Conservation (phyloP, 1,140 invertebrate species). For the Drosophila sucinea region DNA sequence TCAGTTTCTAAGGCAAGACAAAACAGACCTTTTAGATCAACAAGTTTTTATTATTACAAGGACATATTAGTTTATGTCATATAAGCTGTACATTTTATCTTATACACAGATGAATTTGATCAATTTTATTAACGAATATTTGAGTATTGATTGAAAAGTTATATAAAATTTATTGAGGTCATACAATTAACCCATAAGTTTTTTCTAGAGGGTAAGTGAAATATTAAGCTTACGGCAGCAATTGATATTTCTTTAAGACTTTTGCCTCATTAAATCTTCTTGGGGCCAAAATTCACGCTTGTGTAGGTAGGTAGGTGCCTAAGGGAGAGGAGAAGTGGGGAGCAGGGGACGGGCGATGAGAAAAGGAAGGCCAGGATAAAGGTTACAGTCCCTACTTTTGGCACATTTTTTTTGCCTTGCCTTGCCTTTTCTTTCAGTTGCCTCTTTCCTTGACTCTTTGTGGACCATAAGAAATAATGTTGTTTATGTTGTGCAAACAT, state of each 20-base stretch:
- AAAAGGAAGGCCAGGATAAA: not conserved
- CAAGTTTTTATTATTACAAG: too few relatives aligned
- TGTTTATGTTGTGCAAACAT: slow-evolving; percentile 82
- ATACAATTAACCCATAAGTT: slow-evolving; percentile 4
- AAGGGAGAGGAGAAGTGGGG: not conserved
- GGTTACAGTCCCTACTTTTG: slow-evolving; percentile 9
- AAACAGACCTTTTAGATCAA: too few relatives aligned
- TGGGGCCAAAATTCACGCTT: slow-evolving; percentile 11
- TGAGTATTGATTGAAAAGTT: not conserved
- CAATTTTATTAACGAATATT: not conserved
- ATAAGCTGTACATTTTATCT: too few relatives aligned
- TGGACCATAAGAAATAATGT: slow-evolving; percentile 79
- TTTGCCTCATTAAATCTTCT: slow-evolving; percentile 17
- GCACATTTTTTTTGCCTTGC: not conserved
- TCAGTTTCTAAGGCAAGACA: too few relatives aligned
- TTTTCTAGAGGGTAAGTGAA: not conserved
- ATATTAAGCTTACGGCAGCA: slow-evolving; percentile 10
- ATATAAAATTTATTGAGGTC: not conserved
- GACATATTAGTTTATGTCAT: too few relatives aligned
- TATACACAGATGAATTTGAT: too few relatives aligned
- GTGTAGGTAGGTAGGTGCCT: slow-evolving; percentile 8
- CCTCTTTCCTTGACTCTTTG: slow-evolving; percentile 11
- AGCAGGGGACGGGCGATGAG: not conserved
- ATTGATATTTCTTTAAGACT: slow-evolving; percentile 17
- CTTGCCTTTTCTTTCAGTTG: slow-evolving; percentile 22